Evolutionary conservation across 2,888 invertebrate genomes (phyloP), one percentile per base, ranked within the genome.

Genomic region (Allygus modestus): DNA sequence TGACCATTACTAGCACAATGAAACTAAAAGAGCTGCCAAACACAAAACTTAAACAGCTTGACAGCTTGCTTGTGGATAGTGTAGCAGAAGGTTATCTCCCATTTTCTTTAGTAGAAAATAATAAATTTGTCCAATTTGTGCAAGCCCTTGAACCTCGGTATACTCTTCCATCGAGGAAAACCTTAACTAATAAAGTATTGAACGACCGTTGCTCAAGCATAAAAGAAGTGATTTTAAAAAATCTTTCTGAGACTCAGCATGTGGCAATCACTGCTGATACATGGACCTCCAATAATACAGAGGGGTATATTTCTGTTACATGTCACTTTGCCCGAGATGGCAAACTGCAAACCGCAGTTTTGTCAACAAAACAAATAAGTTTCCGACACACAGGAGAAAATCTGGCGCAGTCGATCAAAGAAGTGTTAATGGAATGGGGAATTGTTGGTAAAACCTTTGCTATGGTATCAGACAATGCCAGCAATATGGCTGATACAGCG

Each of bases 61-160:
- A 65, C 17, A 28, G 28, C 26, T 15, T 65, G 12, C 26, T 26
- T 5, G 58, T 58, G 2, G 28, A 65, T 28, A 65, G 12, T 65
- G 28, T 65, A 5, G 65, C 65, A 11, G 65, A 65, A 28, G 12
- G 12, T 17, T 65, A 65, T 65, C 65, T 65, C 0, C 65, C 65
- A 15, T 65, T 65, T 65, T 28, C 28, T 2, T 1, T 65, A 2
- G 31, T 65, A 9, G 28, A 65, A 15, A 31, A 12, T 28, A 31
- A 65, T 0, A 58, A 65, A 28, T 65, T 65, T 28, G 28, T 65
- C 15, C 28, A 65, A 31, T 28, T 65, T 26, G 15, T 65, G 2
- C 7, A 65, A 4, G 4, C 12, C 9, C 65, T 65, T 9, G 65
- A 65, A 15, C 65, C 65, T 1, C 26, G 65, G 9, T 65, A 65